Base-by-base conservation (phyloP, 2,797 vertebrate species). In the Megaceryle alcyon region DNA sequence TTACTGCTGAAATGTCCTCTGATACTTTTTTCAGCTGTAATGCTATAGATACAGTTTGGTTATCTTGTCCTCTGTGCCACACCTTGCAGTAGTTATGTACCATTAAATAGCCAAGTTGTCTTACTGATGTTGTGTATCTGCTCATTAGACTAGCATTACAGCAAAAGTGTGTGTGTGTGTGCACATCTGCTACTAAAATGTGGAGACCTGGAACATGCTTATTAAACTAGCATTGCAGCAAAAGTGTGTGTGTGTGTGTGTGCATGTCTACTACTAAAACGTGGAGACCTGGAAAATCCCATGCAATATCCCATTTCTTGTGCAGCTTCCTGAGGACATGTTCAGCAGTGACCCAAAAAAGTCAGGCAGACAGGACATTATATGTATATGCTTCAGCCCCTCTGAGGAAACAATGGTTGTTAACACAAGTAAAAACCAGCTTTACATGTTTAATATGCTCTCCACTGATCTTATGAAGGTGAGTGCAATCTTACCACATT, bases 331-430 rank as follows among this genome's bases (percentile, higher is more conserved):
- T 39, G 53, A 96, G 57, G 98, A 99, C 89, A 95, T 53, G 1
- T 97, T 95, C 94, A 98, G 97, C 93, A 97, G 63, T 6, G 98
- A 98, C 49, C 96, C 98, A 37, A 98, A 96, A 63, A 96, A 94
- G 10, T 98, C 97, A 7, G 92, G 98, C 82, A 95, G 93, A 39
- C 99, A 99, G 97, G 98, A 99, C 46, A 96, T 99, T 70, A 82
- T 97, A 63, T 98, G 97, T 29, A 97, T 99, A 95, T 98, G 98
- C 95, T 98, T 99, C 90, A 99, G 99, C 94, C 99, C 99, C 23
- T 98, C 99, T 9, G 99, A 99, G 96, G 98, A 99, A 93, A 98
- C 85, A 0, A 97, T 99, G 81, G 96, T 98, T 1, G 63, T 98
- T 97, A 98, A 98, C 96, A 99, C 99, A 43, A 98, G 97, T 79